Conservation (phyloP, 2,113 vertebrate genomes). For the Erinaceus europaeus region DNA sequence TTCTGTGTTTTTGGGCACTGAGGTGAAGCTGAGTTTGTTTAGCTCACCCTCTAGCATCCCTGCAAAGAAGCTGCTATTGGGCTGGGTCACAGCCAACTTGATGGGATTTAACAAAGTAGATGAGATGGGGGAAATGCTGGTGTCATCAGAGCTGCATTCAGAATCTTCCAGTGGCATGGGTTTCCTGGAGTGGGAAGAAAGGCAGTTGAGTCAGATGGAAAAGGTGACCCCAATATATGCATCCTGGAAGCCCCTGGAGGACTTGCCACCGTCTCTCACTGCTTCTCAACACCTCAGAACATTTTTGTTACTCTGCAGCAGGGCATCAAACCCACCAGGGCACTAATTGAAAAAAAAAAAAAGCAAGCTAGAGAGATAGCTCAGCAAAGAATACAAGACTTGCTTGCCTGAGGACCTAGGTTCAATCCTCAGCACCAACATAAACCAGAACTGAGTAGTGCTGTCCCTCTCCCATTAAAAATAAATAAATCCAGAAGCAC, state of each 20-base stretch:
- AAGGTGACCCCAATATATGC: neutral
- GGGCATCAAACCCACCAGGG: neutral
- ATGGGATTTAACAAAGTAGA: conserved; percentile 49
- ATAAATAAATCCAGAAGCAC: no score
- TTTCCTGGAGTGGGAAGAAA: conserved; percentile 33
- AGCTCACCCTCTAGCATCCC: conserved; percentile 65
- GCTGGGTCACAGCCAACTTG: conserved; percentile 66
- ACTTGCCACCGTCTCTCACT: neutral
- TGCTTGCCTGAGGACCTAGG: no score
- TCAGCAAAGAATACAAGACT: no score
- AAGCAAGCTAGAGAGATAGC: no score
- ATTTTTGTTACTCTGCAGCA: neutral
- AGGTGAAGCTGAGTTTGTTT: conserved; percentile 56
- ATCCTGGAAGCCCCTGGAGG: neutral
- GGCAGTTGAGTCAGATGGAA: neutral
- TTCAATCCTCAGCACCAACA: no score
- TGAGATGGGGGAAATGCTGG: conserved; percentile 39
- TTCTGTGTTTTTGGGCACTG: neutral
- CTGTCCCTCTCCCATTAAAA: no score
- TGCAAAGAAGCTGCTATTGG: conserved; percentile 72
- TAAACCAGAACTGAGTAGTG: no score
- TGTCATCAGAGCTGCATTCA: conserved; percentile 65
- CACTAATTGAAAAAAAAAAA: no score
- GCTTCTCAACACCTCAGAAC: neutral
- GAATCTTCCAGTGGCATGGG: conserved; percentile 46